Percentiles rank a stretch among this genome's conserved stretches.
Evolutionary conservation across 2,113 vertebrate species (phyloP).

Genomic region (Dipodomys spectabilis): DNA sequence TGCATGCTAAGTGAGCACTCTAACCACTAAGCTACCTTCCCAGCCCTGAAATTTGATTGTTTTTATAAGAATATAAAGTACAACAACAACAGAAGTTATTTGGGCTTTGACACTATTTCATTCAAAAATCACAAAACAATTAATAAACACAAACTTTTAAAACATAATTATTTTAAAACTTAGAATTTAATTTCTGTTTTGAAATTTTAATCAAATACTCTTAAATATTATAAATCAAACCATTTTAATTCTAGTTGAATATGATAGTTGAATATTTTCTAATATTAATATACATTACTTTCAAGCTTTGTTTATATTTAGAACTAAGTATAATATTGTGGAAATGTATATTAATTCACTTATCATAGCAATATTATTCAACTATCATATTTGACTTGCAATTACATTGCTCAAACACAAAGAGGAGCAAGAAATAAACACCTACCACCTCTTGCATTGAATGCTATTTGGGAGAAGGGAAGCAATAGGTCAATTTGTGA

Average conservation of each 20-base stretch:
- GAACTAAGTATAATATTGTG: background rate
- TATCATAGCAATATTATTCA: background rate
- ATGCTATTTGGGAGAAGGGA: background rate
- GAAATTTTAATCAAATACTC: background rate
- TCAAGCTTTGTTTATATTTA: background rate
- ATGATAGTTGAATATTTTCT: no score
- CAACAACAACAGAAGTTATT: background rate
- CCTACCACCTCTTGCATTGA: background rate
- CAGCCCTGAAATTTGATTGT: no score
- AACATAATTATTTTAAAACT: background rate
- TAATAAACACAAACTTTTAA: background rate
- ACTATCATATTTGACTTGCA: background rate
- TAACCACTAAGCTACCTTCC: no score
- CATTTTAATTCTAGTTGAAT: background rate
- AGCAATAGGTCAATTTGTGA: no score
- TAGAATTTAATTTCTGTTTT: conserved; percentile 45
- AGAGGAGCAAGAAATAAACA: background rate
- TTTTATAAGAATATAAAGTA: background rate
- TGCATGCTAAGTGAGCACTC: no score
- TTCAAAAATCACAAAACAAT: conserved; percentile 39
- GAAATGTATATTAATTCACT: no score
- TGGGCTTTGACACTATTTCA: conserved; percentile 1
- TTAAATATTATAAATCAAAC: conserved; percentile 8
- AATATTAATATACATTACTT: background rate
- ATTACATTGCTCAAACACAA: background rate